These are phyloP conservation scores for Thunnus maccoyii DNA, from an alignment of 2,113 vertebrate genomes.

Conservation along the genomic window DNA sequence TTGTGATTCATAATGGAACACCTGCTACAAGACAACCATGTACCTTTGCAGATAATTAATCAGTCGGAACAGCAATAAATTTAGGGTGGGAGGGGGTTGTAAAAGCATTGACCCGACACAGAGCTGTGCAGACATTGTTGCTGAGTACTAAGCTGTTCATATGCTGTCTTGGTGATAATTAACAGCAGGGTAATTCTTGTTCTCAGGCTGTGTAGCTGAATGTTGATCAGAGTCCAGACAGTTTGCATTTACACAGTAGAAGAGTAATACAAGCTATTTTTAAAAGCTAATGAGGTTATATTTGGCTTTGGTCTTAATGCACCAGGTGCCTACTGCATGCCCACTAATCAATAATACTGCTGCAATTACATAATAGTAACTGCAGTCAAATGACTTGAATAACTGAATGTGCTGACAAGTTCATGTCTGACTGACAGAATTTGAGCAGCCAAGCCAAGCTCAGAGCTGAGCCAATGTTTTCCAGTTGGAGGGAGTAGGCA, in stretches of 20 bases:
- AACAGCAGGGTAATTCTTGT: constrained; percentile 32
- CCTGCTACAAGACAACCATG: constrained; percentile 6
- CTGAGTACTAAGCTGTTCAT: constrained; percentile 27
- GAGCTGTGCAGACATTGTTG: constrained; percentile 20
- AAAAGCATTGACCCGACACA: constrained; percentile 15
- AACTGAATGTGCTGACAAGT: too few relatives aligned
- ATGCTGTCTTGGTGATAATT: constrained; percentile 23
- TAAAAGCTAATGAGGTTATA: background rate
- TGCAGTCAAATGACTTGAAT: too few relatives aligned
- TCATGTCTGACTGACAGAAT: too few relatives aligned
- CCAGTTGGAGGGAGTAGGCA: too few relatives aligned
- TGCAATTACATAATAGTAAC: too few relatives aligned
- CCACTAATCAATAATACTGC: too few relatives aligned
- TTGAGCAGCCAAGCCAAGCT: too few relatives aligned
- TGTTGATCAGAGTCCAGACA: background rate
- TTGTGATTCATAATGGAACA: constrained; percentile 2
- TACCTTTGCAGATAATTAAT: constrained; percentile 43
- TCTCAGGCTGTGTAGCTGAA: background rate
- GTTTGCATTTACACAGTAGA: background rate
- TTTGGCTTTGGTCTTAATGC: background rate
- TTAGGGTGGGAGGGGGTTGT: background rate
- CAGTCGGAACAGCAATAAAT: constrained; percentile 22
- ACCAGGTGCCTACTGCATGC: background rate
- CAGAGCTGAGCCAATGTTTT: too few relatives aligned
- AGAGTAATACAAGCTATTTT: background rate